These are phyloP conservation scores for Andrena trimmerana DNA, from an alignment of 2,888 invertebrate genomes.

Conservation along the genomic window DNA sequence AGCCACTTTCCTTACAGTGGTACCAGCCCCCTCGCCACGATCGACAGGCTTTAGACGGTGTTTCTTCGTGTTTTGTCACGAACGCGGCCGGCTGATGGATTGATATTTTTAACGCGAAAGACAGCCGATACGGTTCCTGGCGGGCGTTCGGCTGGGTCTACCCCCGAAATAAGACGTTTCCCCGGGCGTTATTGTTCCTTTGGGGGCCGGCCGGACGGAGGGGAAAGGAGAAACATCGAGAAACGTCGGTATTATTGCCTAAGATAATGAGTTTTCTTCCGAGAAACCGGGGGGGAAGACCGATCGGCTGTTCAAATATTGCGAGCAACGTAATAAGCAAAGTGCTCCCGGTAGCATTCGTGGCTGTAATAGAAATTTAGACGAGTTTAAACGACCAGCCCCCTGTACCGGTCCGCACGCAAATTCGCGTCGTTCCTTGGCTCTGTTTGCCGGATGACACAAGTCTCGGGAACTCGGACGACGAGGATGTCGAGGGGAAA, in stretches of 20 bases:
- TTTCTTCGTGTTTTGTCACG: constrained; percentile 62
- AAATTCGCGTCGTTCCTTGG: constrained; percentile 23
- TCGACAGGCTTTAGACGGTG: constrained; percentile 56
- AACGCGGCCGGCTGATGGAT: constrained; percentile 77
- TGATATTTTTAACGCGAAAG: constrained; percentile 80
- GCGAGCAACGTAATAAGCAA: constrained; percentile 66
- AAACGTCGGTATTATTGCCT: constrained; percentile 68
- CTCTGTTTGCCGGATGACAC: constrained; percentile 23
- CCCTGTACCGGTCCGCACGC: background rate
- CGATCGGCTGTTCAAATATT: constrained; percentile 72
- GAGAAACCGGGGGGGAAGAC: constrained; percentile 53
- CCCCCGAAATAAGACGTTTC: constrained; percentile 59
- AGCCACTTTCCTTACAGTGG: constrained; percentile 58
- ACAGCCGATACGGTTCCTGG: constrained; percentile 75
- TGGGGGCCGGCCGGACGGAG: constrained; percentile 36
- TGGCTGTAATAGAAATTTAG: constrained; percentile 56
- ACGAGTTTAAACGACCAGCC: constrained; percentile 40
- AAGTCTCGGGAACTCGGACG: background rate
- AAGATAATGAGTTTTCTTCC: constrained; percentile 72
- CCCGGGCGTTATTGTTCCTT: constrained; percentile 69
- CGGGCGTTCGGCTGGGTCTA: constrained; percentile 17
- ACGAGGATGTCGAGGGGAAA: background rate
- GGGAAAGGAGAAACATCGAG: constrained; percentile 28
- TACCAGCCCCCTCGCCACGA: constrained; percentile 13
- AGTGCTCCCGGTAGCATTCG: constrained; percentile 54